A percentile compares a stretch with the other conserved stretches of the same genome.
phyloP scores from a whole-genome alignment of 2,113 vertebrate genomes.

The Oxyura jamaicensis region DNA sequence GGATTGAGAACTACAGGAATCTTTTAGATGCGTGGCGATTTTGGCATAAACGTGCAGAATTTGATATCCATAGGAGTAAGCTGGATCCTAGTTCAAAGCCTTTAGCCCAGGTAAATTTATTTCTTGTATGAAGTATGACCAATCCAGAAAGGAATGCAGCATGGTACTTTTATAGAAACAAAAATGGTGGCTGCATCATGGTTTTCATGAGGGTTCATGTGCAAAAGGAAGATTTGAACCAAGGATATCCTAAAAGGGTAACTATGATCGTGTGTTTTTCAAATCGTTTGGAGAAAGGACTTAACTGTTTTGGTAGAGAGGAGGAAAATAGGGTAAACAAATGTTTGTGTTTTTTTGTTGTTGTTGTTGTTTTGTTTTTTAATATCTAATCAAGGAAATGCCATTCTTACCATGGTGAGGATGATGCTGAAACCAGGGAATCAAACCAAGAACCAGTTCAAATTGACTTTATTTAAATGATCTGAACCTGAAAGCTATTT shows the following conservation, averaged over 20 bases:
- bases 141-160: background rate
- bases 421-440: background rate
- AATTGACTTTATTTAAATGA: background rate
- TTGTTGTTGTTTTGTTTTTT: background rate
- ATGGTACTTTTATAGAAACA: background rate
- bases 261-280: background rate
- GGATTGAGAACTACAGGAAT: conserved; percentile 98
- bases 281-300: background rate
- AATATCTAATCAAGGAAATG: background rate
- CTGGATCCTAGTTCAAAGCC: conserved; percentile 98
- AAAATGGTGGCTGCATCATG: background rate
- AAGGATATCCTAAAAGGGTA: background rate
- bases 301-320: background rate
- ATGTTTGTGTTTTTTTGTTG: background rate
- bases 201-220: background rate
- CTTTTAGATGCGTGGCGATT: conserved; percentile 97
- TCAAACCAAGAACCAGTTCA: background rate
- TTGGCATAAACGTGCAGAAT: conserved; percentile 98
- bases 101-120: conserved; percentile 87
- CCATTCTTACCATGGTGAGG: background rate
- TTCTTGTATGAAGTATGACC: background rate
- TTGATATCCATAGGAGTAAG: conserved; percentile 97
- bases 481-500: background rate
- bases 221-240: background rate
- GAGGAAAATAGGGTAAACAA: background rate